Evolutionary conservation across 2,113 vertebrate genomes (phyloP), one percentile per base, ranked within the genome.

Genomic region (Ptilorrhoa leucosticta): DNA sequence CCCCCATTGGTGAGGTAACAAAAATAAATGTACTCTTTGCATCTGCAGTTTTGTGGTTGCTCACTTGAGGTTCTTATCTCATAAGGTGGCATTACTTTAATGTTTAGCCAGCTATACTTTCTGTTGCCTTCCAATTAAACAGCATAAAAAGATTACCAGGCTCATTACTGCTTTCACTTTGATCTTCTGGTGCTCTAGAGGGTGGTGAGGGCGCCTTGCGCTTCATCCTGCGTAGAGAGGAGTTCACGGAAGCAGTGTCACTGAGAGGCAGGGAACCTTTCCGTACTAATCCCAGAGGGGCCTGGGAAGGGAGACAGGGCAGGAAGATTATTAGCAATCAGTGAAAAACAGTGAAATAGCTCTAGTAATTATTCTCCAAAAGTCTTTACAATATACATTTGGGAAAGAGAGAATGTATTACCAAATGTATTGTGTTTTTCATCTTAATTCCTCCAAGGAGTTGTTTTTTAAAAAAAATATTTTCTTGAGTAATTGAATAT

Each of bases 131-230:
- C 61, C 63, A 92, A 83, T 92, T 87, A 92, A 86, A 87, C 4
- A 51, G 91, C 56, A 75, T 57, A 76, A 79, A 92, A 93, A 91
- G 45, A 82, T 97, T 98, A 98, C 97, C 98, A 58, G 95, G 93
- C 39, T 83, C 70, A 56, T 83, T 97, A 48, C 58, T 90, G 84
- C 61, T 90, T 54, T 97, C 94, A 71, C 87, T 97, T 53, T 97
- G 97, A 90, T 98, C 97, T 69, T 94, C 96, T 31, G 96, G 58
- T 45, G 69, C 87, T 94, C 96, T 93, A 7, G 98, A 97, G 37
- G 97, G 97, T 30, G 99, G 99, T 0, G 98, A 98, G 42, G 99
- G 99, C 30, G 99, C 99, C 97, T 98, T 99, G 66, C 99, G 98
- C 89, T 99, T 99, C 68, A 97, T 99, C 73, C 98, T 98, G 93